Evolutionary conservation across 2,888 invertebrate genomes (phyloP), one percentile per base, ranked within the genome.

Genomic region (Rhorus exstirpatorius): DNA sequence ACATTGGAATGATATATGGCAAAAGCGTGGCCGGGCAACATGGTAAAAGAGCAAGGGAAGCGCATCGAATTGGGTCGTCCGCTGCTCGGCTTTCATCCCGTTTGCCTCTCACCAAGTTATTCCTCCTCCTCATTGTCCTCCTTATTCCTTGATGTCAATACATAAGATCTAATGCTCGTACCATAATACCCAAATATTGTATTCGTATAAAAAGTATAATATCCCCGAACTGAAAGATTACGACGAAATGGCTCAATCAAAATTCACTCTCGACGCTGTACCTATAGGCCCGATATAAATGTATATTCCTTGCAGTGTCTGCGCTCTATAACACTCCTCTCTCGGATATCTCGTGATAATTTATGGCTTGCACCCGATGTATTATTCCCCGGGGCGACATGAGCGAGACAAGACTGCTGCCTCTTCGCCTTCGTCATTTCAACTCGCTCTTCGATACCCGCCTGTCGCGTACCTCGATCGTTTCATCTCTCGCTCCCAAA

Each of bases 1-100:
- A 82, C 82, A 82, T 79, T 67, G 82, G 75, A 79, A 82, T 79
- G 82, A 82, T 82, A 79, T 82, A 82, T 76, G 82, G 76, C 71
- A 49, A 44, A 10, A 60, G 70, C 70, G 68, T 75, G 63, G 80
- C 58, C 60, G 65, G 21, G 81, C 75, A 53, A 49, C 65, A 65
- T 44, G 31, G 55, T 55, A 3, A 21, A 41, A 19, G 63, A 71
- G 79, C 77, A 65, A 75, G 71, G 79, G 75, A 82, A 82, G 65
- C 82, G 70, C 82, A 68, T 75, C 75, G 82, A 82, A 82, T 79
- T 82, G 82, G 82, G 82, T 82, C 82, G 79, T 71, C 60, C 75
- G 71, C 65, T 63, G 58, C 38, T 53, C 67, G 78, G 70, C 68
- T 71, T 75, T 58, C 70, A 46, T 70, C 78, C 58, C 60, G 68